These are phyloP conservation scores for Hermaeophaga mercurialis DNA, from an alignment of 2,888 invertebrate species.

Conservation along the genomic window DNA sequence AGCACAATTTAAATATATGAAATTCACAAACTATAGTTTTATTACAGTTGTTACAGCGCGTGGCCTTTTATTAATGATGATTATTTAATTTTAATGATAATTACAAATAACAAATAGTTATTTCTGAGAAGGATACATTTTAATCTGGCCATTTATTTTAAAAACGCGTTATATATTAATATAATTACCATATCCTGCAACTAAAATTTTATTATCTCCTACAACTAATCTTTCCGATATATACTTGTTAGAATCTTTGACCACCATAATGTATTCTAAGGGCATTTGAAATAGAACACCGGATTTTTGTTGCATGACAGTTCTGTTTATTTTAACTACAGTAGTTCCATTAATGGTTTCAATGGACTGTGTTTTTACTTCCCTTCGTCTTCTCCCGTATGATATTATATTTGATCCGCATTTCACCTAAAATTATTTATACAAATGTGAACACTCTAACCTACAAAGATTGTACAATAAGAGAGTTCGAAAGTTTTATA, in stretches of 20 bases:
- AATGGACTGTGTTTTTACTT: constrained; percentile 35
- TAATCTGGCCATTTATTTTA: too few species aligned
- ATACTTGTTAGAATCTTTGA: constrained; percentile 60
- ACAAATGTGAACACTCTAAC: too few species aligned
- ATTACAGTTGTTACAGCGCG: too few species aligned
- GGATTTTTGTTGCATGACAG: constrained; percentile 37
- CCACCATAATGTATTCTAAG: constrained; percentile 64
- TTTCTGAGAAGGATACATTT: too few species aligned
- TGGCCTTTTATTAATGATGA: too few species aligned
- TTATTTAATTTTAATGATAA: too few species aligned
- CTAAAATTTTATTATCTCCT: constrained; percentile 64
- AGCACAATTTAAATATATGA: constrained; percentile 11
- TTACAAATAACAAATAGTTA: too few species aligned
- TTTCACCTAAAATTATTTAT: constrained; percentile 54
- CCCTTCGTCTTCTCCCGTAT: constrained; percentile 51
- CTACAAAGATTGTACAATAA: constrained; percentile 6
- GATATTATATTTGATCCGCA: constrained; percentile 55
- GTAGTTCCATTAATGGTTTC: constrained; percentile 44
- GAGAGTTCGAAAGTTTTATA: neutral
- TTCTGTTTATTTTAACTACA: constrained; percentile 40
- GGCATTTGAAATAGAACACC: constrained; percentile 56
- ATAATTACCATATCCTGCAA: constrained; percentile 62
- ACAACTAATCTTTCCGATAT: constrained; percentile 69
- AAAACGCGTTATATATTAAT: neutral
- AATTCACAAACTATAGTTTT: neutral